phyloP scores from a whole-genome alignment of 2,113 vertebrate genomes.

The Poicephalus meyeri region DNA sequence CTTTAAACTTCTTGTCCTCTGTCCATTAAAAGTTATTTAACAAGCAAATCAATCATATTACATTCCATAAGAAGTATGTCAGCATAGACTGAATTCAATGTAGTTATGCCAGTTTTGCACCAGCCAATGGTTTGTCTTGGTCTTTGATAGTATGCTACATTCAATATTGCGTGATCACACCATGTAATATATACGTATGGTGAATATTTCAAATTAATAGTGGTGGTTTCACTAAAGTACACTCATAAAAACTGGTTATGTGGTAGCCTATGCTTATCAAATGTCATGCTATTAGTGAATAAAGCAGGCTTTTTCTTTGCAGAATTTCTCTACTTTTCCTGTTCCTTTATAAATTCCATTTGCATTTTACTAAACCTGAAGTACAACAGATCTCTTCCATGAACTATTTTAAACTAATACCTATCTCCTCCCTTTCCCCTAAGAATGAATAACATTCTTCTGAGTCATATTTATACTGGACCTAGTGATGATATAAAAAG shows the following conservation, averaged over 20 bases:
- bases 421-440: neutral
- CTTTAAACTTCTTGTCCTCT: neutral
- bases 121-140: neutral
- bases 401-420: neutral
- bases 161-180: neutral
- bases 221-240: neutral
- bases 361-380: neutral
- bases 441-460: neutral
- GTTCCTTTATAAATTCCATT: neutral
- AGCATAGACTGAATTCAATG: neutral
- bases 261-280: neutral
- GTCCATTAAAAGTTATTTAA: neutral
- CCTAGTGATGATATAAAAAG: neutral
- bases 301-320: neutral
- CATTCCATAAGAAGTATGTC: neutral
- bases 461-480: neutral
- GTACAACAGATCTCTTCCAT: neutral
- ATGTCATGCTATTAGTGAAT: neutral
- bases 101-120: neutral
- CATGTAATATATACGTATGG: neutral
- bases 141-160: neutral
- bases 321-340: neutral
- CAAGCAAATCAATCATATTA: neutral
- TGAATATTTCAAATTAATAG: neutral
- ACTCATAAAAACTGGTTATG: neutral